Evolutionary conservation across 2,888 invertebrate species (phyloP), one percentile per base, ranked within the genome.

Genomic region (Synanthedon tipuliformis): DNA sequence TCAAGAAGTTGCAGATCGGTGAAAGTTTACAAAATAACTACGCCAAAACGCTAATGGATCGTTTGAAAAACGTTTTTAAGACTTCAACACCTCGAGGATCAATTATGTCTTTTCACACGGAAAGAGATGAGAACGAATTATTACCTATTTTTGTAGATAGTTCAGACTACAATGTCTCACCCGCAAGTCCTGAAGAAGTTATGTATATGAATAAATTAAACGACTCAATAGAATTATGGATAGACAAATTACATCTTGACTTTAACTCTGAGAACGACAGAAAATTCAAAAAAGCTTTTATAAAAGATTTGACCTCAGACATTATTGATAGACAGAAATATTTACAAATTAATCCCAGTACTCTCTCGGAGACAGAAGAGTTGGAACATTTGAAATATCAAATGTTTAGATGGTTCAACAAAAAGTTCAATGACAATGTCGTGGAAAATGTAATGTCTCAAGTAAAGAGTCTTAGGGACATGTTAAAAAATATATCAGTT

Each of bases 371-470:
- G 4, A 56, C 60, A 49, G 71, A 70, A 23, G 76, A 75, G 57
- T 48, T 72, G 0, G 73, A 76, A 57, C 65, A 74, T 61, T 59
- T 77, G n/a, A 74, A 73, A 53, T 75, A 72, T 56, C 72, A 75
- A 59, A 56, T 76, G 0, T 75, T 67, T 52, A 69, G 67, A 54
- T 67, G 64, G 57, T 51, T 72, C 0, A 66, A 66, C 52, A 70
- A 65, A 53, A 18, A 65, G 3, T 51, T 69, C 5, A 61, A 66
- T 16, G 50, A 51, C 1, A 54, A 61, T 12, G 57, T 63, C 18
- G 13, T 49, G 16, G 23, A 16, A 16, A 12, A 15, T 2, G 16
- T 16, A 16, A 49, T 49, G 49, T 49, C 58, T 2, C 58, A 59
- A 13, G 60, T 64, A 3, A 57, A 62, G 13, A 50, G 56, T 3